phyloP scores from a whole-genome alignment of 2,113 vertebrate genomes.

The Dicaeum eximium region DNA sequence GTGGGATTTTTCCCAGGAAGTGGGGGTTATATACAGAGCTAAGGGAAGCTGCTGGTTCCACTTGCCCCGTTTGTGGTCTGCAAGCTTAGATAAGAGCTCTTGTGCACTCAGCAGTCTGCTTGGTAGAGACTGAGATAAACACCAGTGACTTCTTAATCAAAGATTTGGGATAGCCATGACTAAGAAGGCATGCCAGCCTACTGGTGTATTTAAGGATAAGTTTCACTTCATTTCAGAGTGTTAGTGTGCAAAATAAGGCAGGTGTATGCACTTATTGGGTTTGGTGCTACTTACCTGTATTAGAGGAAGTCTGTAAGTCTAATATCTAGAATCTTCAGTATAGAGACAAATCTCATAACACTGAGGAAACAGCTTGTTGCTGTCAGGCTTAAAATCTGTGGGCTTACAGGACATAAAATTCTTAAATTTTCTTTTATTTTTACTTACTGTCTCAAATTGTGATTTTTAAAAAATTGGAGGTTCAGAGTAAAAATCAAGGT shows the following conservation, averaged over 20 bases:
- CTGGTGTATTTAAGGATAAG: background rate
- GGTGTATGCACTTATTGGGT: background rate
- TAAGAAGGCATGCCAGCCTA: background rate
- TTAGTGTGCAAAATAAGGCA: background rate
- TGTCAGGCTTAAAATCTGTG: background rate
- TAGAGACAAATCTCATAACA: background rate
- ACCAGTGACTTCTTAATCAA: background rate
- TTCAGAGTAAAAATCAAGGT: background rate
- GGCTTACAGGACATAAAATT: background rate
- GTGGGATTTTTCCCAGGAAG: rapidly evolving
- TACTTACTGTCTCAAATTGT: background rate
- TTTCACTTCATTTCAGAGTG: background rate
- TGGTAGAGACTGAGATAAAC: background rate
- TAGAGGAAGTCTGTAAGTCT: background rate
- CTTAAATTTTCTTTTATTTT: background rate
- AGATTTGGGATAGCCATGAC: background rate
- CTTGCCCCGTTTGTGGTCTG: background rate
- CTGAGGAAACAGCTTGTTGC: background rate
- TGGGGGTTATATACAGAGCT: background rate
- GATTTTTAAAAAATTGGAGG: background rate
- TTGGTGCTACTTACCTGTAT: background rate
- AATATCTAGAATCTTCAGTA: background rate
- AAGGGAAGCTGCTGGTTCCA: background rate
- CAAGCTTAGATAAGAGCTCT: background rate
- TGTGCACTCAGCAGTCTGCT: background rate